Base-by-base conservation (phyloP, 1,140 invertebrate genomes). In the Drosophila insularis region DNA sequence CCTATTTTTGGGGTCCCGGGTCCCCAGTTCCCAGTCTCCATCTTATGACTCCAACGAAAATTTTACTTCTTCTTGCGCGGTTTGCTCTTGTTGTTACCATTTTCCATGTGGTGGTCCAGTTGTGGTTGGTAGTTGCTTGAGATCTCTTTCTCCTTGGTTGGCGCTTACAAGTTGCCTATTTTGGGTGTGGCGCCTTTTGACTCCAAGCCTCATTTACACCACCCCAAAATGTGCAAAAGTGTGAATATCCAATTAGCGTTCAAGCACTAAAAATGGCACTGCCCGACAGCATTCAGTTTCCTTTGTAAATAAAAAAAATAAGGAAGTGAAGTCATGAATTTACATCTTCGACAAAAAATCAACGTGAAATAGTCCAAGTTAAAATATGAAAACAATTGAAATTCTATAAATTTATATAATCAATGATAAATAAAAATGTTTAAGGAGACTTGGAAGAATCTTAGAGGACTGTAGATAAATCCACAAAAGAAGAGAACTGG, bases 141-240 rank as follows among this genome's bases (percentile, higher is more conserved):
- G 59, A 35, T 27, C 46, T 58, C 37, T 37, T 39, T 62, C n/a
- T 63, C 43, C 50, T 19, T 13, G 43, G 40, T 86, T 76, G 87
- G 82, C 82, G 87, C 87, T 78, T 90, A 86, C 81, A 71, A 82
- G 74, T 80, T 90, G 81, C 87, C 87, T 81, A 87, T 90, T 90
- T 90, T 90, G 80, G 87, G 87, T 78, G 87, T 82, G 79, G 77
- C 80, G 68, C 81, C 68, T 75, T 81, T 89, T 89, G 17, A 7
- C 60, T 71, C 61, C 59, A 35, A 61, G 56, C 66, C 85, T 84
- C 84, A 87, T 87, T 87, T 80, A 71, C 80, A 69, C 84, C 74
- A 74, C 71, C 85, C 80, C 80, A 80, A 78, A 89, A 89, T 80
- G 80, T 78, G 71, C 56, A 62, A 68, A 80, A 80, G 85, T 89